Evolutionary conservation across 2,797 vertebrate species (phyloP), one percentile per base, ranked within the genome.

Genomic region (Smutsia temminckii): DNA sequence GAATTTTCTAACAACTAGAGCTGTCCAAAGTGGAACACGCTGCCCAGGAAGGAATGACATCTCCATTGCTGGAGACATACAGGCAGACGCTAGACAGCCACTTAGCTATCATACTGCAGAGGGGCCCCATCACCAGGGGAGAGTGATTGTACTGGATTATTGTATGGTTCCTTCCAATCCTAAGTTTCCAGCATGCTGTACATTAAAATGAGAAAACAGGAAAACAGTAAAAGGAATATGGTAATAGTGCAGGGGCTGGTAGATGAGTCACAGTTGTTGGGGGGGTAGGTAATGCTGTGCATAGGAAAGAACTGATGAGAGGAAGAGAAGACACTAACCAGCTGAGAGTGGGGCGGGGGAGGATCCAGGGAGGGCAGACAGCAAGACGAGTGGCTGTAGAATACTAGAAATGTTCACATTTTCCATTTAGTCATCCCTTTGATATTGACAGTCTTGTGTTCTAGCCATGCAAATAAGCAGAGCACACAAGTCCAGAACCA

Each of bases 191-290:
- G 71, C 29, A 75, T 87, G 32, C 42, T 78, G 46, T 90, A 29
- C 27, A 40, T 91, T 78, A 88, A 63, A 85, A 77, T 37, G n/a
- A 97, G 71, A 81, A 83, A 80, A 88, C 34, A 71, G 34, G 63
- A 92, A 90, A 81, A 68, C 29, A 85, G 78, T 63, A 12, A 78
- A 72, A 92, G 71, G 79, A 88, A 74, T 69, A 91, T 71, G 37
- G 42, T 77, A 69, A 95, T 34, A 85, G 66, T 68, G 25, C 85
- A 89, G 57, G 23, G 42, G 21, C 85, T 93, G 64, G 40, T 78
- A 78, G 32, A 92, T 97, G 95, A 94, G 93, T 96, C 94, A 93
- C 37, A 64, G 46, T 78, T 84, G 63, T 78, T 84, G n/a, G 55
- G 34, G 25, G n/a, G 75, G 55, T n/a, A 61, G 5, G 42, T 72